phyloP scores from a whole-genome alignment of 2,113 vertebrate species.

The Alaudala cheleensis region DNA sequence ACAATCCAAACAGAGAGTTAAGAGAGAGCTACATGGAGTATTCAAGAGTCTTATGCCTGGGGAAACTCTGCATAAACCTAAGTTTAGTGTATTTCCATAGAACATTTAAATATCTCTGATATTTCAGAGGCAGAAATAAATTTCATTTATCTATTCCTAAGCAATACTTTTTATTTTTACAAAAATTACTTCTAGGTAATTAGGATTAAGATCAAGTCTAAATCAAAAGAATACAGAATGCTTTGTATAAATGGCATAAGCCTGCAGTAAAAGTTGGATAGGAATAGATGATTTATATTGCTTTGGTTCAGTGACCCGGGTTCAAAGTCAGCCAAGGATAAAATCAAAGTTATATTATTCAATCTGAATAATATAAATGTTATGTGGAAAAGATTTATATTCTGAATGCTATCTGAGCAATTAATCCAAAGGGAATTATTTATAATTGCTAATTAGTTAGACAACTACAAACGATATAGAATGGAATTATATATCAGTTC shows the following conservation, averaged over 20 bases:
- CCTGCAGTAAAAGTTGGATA: background rate
- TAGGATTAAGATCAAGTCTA: background rate
- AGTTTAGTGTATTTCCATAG: background rate
- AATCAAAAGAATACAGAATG: background rate
- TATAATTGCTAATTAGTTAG: constrained; percentile 55
- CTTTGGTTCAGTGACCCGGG: constrained; percentile 21
- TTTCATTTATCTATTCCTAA: background rate
- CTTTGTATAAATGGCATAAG: background rate
- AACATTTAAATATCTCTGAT: background rate
- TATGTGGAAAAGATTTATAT: constrained; percentile 46
- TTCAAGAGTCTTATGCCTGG: background rate
- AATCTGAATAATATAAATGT: background rate
- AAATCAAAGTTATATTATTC: constrained; percentile 22
- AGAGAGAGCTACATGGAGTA: background rate
- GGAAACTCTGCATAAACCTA: background rate
- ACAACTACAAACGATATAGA: constrained; percentile 38
- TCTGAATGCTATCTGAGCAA: constrained; percentile 47
- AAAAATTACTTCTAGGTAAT: background rate
- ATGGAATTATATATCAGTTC: constrained; percentile 17
- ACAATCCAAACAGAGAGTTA: background rate
- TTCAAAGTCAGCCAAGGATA: constrained; percentile 47
- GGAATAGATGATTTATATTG: background rate
- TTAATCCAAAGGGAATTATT: constrained; percentile 49
- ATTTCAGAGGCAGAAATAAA: background rate
- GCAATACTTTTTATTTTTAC: background rate